Conservation (phyloP, 2,113 vertebrate genomes). For the Ranitomeya imitator region DNA sequence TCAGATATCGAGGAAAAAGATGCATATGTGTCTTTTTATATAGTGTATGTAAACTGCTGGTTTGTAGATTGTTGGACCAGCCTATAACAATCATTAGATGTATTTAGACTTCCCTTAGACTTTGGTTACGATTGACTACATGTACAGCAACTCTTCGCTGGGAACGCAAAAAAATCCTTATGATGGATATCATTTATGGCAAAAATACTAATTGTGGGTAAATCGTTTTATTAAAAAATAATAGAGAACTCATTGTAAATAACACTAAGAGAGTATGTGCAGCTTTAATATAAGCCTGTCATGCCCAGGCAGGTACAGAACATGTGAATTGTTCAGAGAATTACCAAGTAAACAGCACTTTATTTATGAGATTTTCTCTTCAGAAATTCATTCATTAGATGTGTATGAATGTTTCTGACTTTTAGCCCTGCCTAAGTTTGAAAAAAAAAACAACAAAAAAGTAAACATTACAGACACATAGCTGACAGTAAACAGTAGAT, state of each 20-base stretch:
- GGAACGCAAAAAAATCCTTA: too few species aligned
- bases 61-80: too few species aligned
- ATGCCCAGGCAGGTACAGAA: constrained; percentile 55
- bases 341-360: constrained; percentile 53
- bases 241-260: not conserved
- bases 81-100: too few species aligned
- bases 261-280: not conserved
- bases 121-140: too few species aligned
- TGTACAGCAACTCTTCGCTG: too few species aligned
- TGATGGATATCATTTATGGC: too few species aligned
- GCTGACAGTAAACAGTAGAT: too few species aligned
- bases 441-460: not conserved
- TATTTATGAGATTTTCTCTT: constrained; percentile 13
- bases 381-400: not conserved
- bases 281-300: constrained; percentile 59
- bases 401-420: not conserved
- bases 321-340: constrained; percentile 47
- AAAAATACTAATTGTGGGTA: not conserved
- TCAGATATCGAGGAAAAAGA: too few species aligned
- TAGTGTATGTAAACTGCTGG: too few species aligned
- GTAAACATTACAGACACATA: not conserved
- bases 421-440: not conserved
- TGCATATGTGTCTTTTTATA: too few species aligned
- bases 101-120: too few species aligned
- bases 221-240: not conserved